phyloP scores from a whole-genome alignment of 2,888 invertebrate species.

The Candidula unifasciata region DNA sequence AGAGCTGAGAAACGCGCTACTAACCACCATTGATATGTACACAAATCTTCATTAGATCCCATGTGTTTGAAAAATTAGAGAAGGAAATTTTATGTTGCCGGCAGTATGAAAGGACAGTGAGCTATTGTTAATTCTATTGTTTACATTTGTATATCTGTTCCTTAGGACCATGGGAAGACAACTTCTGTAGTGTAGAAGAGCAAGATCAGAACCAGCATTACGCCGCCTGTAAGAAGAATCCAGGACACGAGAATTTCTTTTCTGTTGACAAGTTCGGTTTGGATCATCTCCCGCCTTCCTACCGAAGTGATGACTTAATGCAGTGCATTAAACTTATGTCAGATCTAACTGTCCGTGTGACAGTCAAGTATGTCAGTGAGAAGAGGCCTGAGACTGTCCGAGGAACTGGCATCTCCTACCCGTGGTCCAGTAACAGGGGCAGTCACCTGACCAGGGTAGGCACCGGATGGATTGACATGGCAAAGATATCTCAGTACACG shows the following conservation, averaged over 20 bases:
- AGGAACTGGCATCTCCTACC: not conserved
- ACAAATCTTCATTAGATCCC: no score
- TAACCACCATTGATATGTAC: no score
- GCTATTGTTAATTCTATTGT: no score
- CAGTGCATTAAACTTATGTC: not conserved
- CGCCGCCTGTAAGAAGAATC: not conserved
- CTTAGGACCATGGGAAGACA: not conserved
- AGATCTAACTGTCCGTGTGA: conserved; percentile 1
- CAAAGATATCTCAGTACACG: no score
- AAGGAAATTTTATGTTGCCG: no score
- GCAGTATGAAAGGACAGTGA: no score
- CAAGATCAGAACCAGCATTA: not conserved
- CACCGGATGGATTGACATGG: not conserved
- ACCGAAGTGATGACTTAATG: not conserved
- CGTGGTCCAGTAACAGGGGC: not conserved
- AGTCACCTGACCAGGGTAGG: not conserved
- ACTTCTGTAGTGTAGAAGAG: not conserved
- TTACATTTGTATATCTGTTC: no score
- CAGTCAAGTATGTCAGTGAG: not conserved
- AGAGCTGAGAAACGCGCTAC: no score
- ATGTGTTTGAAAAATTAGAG: no score
- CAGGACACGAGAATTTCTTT: not conserved
- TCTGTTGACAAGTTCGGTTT: not conserved
- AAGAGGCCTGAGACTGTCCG: not conserved
- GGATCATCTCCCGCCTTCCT: not conserved